Evolutionary conservation across 2,113 vertebrate species (phyloP), one percentile per base, ranked within the genome.

Genomic region (Litocranius walleri): DNA sequence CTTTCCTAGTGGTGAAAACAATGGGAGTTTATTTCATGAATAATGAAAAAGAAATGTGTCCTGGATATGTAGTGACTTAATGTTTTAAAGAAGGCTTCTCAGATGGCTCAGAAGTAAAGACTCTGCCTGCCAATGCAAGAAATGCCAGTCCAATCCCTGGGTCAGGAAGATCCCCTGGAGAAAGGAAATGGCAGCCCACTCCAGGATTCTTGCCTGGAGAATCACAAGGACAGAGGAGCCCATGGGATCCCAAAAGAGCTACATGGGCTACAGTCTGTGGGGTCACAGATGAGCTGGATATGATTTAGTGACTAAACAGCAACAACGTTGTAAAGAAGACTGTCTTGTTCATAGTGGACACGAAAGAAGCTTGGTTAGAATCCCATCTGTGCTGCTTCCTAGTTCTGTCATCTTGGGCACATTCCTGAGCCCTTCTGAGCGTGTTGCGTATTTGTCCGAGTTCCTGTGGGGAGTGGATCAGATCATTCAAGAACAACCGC

Each of bases 331-430:
- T 74, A 74, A 43, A 64, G 82, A 30, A 56, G 90, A 40, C 25
- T 4, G 21, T 59, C 7, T 15, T 5, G 19, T 43, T 33, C 0
- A 9, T 3, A 3, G 43, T 1, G 17, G 40, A 16, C 0, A 8
- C 16, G 13, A 45, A 15, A 7, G 54, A 83, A 13, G 11, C 5
- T 50, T 77, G 36, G 23, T 52, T 4, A 13, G 64, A 40, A 25
- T 27, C 64, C 54, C 56, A 7, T 2, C 16, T 15, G 27, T 5
- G 64, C 56, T 30, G 7, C n/a, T 56, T 80, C 25, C 77, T 25
- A 4, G 5, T 29, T 33, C 83, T 36, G n/a, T 33, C 3, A 3
- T 15, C 23, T 29, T 29, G 90, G 67, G 67, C 6, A 13, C 15
- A 12, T 19, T 12, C 1, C 10, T 36, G 7, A 7, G 90, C 23